These are phyloP conservation scores for Abrostola triplasia DNA, from an alignment of 2,888 invertebrate genomes.

Conservation along the genomic window DNA sequence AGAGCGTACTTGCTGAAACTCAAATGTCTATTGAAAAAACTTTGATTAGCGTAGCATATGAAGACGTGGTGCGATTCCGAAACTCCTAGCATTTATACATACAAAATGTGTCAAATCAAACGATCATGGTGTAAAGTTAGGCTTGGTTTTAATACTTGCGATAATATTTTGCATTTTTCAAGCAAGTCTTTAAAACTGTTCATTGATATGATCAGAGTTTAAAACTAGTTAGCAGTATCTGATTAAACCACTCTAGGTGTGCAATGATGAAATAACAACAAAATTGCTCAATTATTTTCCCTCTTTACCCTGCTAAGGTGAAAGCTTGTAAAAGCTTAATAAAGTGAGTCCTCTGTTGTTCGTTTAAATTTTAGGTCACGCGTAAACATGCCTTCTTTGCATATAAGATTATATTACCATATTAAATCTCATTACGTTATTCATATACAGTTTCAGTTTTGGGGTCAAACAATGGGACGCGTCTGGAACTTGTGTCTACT, in stretches of 20 bases:
- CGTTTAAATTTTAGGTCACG: conserved; percentile 30
- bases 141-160: too few relatives aligned
- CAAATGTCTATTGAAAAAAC: too few relatives aligned
- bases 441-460: conserved; percentile 30
- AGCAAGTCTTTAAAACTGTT: too few relatives aligned
- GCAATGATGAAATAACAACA: neutral
- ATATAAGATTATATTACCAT: conserved; percentile 44
- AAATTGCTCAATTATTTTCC: conserved; percentile 1
- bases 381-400: conserved; percentile 36
- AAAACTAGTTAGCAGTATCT: too few relatives aligned
- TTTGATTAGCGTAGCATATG: too few relatives aligned
- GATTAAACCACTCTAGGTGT: neutral
- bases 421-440: conserved; percentile 36
- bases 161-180: too few relatives aligned
- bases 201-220: too few relatives aligned
- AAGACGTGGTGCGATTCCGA: too few relatives aligned
- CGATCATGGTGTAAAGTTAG: too few relatives aligned
- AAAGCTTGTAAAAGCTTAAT: conserved; percentile 2
- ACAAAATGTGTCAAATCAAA: too few relatives aligned
- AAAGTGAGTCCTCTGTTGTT: conserved; percentile 4
- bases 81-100: too few relatives aligned
- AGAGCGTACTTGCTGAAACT: too few relatives aligned
- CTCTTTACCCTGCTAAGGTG: neutral
- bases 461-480: conserved; percentile 22
- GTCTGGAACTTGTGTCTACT: conserved; percentile 20